Evolutionary conservation across 2,888 invertebrate genomes (phyloP).

Genomic region (Smittia aterrima): DNA sequence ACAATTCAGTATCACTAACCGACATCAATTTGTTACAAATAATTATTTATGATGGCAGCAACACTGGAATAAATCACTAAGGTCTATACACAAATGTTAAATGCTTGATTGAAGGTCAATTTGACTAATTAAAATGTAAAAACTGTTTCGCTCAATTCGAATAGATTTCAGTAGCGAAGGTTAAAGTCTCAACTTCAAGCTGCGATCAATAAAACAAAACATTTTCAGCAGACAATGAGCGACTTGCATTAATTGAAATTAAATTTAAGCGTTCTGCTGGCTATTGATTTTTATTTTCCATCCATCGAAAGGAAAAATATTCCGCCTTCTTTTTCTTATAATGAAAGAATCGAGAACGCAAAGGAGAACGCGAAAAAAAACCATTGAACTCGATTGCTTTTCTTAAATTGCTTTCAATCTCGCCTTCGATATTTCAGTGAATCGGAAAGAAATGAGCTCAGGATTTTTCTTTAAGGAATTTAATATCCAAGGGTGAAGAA

Average conservation of each 20-base stretch:
- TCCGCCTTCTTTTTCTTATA: conserved; percentile 15
- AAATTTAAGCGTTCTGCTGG: conserved; percentile 12
- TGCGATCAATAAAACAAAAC: not conserved
- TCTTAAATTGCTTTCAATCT: conserved; percentile 22
- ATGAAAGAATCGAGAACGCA: too few relatives aligned
- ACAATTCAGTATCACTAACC: not conserved
- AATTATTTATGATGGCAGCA: not conserved
- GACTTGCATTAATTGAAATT: conserved; percentile 22
- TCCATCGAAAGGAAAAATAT: not conserved
- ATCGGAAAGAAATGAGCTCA: not conserved
- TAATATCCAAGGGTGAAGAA: conserved; percentile 23
- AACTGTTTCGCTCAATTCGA: too few relatives aligned
- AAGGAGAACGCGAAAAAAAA: not conserved
- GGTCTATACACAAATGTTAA: too few relatives aligned
- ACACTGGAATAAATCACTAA: too few relatives aligned
- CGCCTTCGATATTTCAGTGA: not conserved
- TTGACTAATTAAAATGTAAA: too few relatives aligned
- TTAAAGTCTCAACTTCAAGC: too few relatives aligned
- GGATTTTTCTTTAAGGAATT: conserved; percentile 23
- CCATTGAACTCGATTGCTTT: conserved; percentile 26
- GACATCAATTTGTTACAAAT: conserved; percentile 3
- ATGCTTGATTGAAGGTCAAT: too few relatives aligned
- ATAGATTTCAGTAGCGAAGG: too few relatives aligned
- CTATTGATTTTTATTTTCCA: conserved; percentile 6
- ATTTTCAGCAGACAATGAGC: not conserved